phyloP scores from a whole-genome alignment of 2,888 invertebrate genomes.

The Hirtodrosophila trivittata region DNA sequence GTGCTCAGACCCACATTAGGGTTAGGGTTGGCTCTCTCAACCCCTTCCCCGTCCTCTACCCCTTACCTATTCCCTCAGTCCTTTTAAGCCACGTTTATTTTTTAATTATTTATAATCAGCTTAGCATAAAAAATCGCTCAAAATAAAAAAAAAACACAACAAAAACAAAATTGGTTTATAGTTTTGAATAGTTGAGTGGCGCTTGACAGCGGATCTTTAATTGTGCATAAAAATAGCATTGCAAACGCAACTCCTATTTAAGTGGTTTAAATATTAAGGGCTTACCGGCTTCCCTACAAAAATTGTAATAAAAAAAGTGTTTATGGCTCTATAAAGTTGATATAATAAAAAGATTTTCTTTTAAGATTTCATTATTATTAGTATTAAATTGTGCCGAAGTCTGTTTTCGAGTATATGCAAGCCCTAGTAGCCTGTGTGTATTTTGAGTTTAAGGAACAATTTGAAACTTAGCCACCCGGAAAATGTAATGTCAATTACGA shows the following conservation, averaged over 20 bases:
- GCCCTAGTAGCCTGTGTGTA: no score
- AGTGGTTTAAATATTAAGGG: conserved; percentile 29
- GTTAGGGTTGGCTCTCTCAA: conserved; percentile 34
- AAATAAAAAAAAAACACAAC: conserved; percentile 26
- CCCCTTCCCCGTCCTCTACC: background rate
- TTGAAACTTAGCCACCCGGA: no score
- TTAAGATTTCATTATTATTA: background rate
- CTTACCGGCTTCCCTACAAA: conserved; percentile 10
- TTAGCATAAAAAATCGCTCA: conserved; percentile 50
- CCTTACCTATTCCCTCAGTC: background rate
- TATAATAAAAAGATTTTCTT: no score
- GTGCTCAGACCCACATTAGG: conserved; percentile 70
- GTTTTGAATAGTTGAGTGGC: conserved; percentile 51
- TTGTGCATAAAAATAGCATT: conserved; percentile 25
- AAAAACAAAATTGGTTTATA: conserved; percentile 13
- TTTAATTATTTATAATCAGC: conserved; percentile 77
- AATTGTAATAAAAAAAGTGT: conserved; percentile 8
- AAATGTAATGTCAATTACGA: background rate
- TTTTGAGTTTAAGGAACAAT: no score
- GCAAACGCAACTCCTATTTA: conserved; percentile 22
- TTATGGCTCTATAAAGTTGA: conserved; percentile 38
- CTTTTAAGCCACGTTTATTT: conserved; percentile 17
- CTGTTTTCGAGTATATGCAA: no score
- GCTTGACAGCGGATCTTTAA: conserved; percentile 42
- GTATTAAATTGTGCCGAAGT: background rate